Evolutionary conservation across 2,113 vertebrate genomes (phyloP).

Genomic region (Oreotragus oreotragus): DNA sequence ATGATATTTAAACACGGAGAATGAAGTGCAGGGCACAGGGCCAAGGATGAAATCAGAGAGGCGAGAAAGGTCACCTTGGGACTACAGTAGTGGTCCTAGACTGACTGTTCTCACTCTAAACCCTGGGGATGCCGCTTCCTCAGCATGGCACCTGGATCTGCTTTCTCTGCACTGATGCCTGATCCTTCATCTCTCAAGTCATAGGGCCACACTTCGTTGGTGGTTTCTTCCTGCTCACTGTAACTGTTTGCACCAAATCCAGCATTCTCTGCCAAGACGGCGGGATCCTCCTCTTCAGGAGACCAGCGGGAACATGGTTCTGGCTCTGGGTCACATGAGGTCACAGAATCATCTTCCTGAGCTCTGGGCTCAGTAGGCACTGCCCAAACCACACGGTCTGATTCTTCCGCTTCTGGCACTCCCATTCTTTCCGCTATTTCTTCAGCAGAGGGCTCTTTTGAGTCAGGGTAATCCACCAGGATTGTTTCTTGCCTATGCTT

Average conservation of each 20-base stretch:
- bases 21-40: background rate
- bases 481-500: conserved; percentile 76
- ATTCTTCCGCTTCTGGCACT: conserved; percentile 76
- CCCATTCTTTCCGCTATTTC: conserved; percentile 92
- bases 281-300: conserved; percentile 80
- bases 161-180: background rate
- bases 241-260: conserved; percentile 79
- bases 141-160: conserved; percentile 69
- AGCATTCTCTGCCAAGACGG: conserved; percentile 87
- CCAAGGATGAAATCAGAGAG: conserved; percentile 9
- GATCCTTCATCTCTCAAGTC: conserved; percentile 45
- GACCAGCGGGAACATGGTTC: conserved; percentile 71
- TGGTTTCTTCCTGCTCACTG: conserved; percentile 82
- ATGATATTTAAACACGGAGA: conserved; percentile 31
- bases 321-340: conserved; percentile 76
- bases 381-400: conserved; percentile 67
- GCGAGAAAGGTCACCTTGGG: background rate
- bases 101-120: conserved; percentile 52
- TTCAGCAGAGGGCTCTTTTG: conserved; percentile 87
- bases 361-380: conserved; percentile 36
- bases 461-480: conserved; percentile 79
- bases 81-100: background rate
- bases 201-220: conserved; percentile 56
- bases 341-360: conserved; percentile 38
- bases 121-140: conserved; percentile 82